These are phyloP conservation scores for Aix galericulata DNA, from an alignment of 2,113 vertebrate species.

Conservation along the genomic window DNA sequence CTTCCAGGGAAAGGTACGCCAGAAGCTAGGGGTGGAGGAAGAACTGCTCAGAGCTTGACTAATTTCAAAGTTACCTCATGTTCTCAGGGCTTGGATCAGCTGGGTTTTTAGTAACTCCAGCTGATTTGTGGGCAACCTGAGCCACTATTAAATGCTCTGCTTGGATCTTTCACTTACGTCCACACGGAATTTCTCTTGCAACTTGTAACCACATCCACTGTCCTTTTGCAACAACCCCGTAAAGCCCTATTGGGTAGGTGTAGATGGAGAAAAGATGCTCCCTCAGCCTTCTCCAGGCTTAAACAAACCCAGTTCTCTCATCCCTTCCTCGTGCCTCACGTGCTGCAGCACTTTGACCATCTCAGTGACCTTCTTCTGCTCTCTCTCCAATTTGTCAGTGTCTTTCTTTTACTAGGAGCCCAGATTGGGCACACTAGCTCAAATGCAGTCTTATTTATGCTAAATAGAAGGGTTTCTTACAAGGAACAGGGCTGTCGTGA, in stretches of 20 bases:
- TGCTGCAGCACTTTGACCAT: not conserved
- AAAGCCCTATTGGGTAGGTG: not conserved
- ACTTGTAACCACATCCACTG: not conserved
- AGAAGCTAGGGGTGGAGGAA: conserved; percentile 1
- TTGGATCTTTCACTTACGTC: not conserved
- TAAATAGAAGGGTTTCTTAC: not conserved
- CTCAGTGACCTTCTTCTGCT: not conserved
- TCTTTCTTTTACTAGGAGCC: not conserved
- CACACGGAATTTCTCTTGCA: not conserved
- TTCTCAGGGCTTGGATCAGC: not conserved
- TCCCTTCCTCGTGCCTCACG: not conserved
- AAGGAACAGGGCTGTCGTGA: not conserved
- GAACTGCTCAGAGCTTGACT: not conserved
- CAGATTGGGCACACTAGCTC: not conserved
- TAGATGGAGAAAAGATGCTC: not conserved
- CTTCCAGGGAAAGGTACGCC: not conserved
- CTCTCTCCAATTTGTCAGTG: not conserved
- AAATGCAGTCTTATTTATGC: not conserved
- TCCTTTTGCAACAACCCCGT: not conserved
- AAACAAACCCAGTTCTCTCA: not conserved
- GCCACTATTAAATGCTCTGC: not conserved
- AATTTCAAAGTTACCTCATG: not conserved
- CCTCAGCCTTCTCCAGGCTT: not conserved
- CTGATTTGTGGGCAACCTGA: not conserved
- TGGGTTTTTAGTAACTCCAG: not conserved